These are phyloP conservation scores for Meta bourneti DNA, from an alignment of 2,888 invertebrate genomes.

Conservation along the genomic window DNA sequence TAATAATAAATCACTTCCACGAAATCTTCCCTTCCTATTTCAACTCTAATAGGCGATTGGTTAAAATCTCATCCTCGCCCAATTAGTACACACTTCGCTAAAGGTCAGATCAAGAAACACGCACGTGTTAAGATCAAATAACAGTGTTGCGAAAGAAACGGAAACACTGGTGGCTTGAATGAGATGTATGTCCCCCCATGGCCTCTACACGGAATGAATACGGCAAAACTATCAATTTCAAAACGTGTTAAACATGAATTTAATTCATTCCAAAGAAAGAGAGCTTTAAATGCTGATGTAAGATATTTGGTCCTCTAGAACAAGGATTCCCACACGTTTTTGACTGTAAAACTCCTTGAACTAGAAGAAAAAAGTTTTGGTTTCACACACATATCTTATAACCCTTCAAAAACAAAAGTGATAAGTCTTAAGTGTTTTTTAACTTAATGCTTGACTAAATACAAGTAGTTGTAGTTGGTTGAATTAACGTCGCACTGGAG, in stretches of 20 bases:
- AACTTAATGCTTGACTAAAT: no score
- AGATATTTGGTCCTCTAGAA: no score
- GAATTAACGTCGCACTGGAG: no score
- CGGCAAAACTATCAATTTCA: neutral
- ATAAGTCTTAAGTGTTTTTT: no score
- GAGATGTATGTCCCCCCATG: neutral
- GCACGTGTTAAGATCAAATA: neutral
- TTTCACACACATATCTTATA: no score
- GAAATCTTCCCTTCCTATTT: neutral
- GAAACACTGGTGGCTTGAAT: neutral
- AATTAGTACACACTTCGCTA: neutral
- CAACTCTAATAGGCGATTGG: neutral
- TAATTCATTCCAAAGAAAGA: no score
- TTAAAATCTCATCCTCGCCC: neutral
- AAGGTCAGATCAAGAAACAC: neutral
- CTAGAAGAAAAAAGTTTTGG: no score
- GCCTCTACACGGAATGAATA: neutral
- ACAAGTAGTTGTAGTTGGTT: no score
- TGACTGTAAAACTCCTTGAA: no score
- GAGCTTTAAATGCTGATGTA: no score
- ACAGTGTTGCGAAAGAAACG: neutral
- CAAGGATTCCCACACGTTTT: no score
- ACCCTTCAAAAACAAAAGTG: no score
- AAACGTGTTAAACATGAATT: neutral
- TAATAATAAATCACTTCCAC: neutral